Evolutionary conservation across 35 echinoderm and acorn worm species (phyloP), one percentile per base, ranked within the genome.

Genomic region (Heliocidaris tuberculata): DNA sequence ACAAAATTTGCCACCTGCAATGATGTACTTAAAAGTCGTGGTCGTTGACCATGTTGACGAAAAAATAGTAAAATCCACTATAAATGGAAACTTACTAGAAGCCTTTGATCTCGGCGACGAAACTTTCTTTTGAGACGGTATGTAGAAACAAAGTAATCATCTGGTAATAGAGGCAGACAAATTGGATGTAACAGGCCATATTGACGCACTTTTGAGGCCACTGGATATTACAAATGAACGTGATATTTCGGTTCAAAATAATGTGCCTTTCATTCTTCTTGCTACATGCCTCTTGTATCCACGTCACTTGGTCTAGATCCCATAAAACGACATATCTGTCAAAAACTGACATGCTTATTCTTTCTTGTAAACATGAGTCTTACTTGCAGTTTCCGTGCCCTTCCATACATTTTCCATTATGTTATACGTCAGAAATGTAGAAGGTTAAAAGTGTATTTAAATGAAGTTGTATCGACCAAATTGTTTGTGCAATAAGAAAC

Each of bases 181-280:
- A 78, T 78, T 78, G 65, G 17, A 78, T 78, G 65, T 78, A 78
- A 78, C 65, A 78, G 65, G 65, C 65, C 65, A n/a, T 78, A 78
- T 8, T 78, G 65, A 19, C 65, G 65, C 65, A 78, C 65, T 78
- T 78, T 78, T 78, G 27, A 78, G 65, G 7, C 27, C 65, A 78
- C 65, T 78, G 65, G 65, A 24, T 24, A 27, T 78, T 6, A 78
- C 65, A 78, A 78, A 78, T 78, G 65, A 78, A 78, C 27, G 21
- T n/a, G 65, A 78, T 78, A 78, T 78, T 78, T 78, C 65, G 27
- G 65, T n/a, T 78, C 21, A 24, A 78, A n/a, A n/a, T n/a, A n/a
- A 7, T 78, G 65, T 78, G 27, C 17, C 27, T 24, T 78, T 78
- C 8, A 78, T 78, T 78, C 27, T 5, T 78, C 65, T 78, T 7